A percentile compares a stretch with the other conserved stretches of the same genome.
These are phyloP conservation scores for Scalopus aquaticus DNA, from an alignment of 2,113 vertebrate genomes.

Conservation along the genomic window DNA sequence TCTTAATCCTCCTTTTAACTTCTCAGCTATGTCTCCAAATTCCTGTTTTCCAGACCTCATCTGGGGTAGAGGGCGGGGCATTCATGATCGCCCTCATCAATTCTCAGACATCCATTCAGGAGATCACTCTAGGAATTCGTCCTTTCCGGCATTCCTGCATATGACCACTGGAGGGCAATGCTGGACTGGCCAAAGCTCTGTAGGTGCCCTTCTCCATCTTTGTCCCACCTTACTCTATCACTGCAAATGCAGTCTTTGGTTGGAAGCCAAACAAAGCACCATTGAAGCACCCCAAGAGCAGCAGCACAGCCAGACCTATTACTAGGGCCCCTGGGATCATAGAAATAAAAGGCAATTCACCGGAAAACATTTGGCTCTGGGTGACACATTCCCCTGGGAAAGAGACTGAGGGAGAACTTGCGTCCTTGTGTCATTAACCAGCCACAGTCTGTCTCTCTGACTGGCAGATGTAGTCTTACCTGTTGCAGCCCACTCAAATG, in stretches of 20 bases:
- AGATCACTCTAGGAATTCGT: not conserved
- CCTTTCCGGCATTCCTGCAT: not conserved
- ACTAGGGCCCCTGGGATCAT: not conserved
- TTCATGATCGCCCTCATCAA: not conserved
- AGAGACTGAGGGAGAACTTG: not conserved
- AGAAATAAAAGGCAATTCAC: slow-evolving; percentile 25
- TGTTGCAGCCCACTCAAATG: not conserved
- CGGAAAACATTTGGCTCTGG: not conserved
- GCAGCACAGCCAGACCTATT: not conserved
- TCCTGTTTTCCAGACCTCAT: not conserved
- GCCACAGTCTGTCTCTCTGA: not conserved
- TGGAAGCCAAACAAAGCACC: slow-evolving; percentile 11
- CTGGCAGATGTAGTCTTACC: not conserved
- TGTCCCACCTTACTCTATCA: not conserved
- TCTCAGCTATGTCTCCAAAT: not conserved
- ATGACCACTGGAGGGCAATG: slow-evolving; percentile 79
- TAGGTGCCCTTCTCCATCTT: not conserved
- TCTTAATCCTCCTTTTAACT: not conserved
- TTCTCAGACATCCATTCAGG: not conserved
- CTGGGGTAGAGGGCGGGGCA: not conserved
- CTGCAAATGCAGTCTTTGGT: not conserved
- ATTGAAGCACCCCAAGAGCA: not conserved
- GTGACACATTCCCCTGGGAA: not conserved
- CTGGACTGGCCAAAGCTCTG: slow-evolving; percentile 45
- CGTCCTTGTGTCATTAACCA: not conserved